Evolutionary conservation across 2,888 invertebrate genomes (phyloP).

Genomic region (Trissolcus brochymenae): DNA sequence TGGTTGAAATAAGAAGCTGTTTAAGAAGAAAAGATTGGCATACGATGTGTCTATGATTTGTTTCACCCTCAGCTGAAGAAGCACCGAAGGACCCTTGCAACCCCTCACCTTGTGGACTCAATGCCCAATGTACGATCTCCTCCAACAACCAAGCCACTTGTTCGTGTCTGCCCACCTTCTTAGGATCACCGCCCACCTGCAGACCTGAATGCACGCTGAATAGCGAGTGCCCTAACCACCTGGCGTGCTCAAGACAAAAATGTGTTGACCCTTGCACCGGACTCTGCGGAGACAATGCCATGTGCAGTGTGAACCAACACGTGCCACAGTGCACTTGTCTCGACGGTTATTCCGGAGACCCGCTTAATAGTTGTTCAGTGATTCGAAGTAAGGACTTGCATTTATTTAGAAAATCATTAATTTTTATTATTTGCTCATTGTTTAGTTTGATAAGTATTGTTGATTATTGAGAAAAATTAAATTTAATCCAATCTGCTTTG

Average conservation of each 20-base stretch:
- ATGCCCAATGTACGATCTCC: conserved; percentile 71
- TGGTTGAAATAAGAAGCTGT: not conserved
- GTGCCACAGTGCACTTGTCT: conserved; percentile 82
- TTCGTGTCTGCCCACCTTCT: conserved; percentile 82
- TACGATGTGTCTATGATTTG: not conserved
- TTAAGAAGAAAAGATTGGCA: not conserved
- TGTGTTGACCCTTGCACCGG: conserved; percentile 83
- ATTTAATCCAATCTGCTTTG: conserved; percentile 31
- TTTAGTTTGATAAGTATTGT: not conserved
- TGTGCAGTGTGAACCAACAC: conserved; percentile 82
- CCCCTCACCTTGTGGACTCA: conserved; percentile 80
- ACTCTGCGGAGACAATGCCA: conserved; percentile 80
- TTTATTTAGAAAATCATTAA: not conserved
- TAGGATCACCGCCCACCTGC: conserved; percentile 87
- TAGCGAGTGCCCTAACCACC: conserved; percentile 81
- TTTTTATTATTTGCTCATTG: not conserved
- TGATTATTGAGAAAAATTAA: not conserved
- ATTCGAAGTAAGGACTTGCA: conserved; percentile 47
- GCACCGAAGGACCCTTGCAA: conserved; percentile 64
- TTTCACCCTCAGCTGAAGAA: conserved; percentile 25
- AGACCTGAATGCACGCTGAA: conserved; percentile 85
- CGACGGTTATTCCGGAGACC: conserved; percentile 82
- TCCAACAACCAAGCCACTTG: conserved; percentile 80
- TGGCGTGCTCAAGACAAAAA: conserved; percentile 81
- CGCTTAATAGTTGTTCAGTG: conserved; percentile 80